A percentile compares a stretch with the other conserved stretches of the same genome.
Evolutionary conservation across 2,888 invertebrate genomes (phyloP).

Genomic region (Matsumyia berberina): DNA sequence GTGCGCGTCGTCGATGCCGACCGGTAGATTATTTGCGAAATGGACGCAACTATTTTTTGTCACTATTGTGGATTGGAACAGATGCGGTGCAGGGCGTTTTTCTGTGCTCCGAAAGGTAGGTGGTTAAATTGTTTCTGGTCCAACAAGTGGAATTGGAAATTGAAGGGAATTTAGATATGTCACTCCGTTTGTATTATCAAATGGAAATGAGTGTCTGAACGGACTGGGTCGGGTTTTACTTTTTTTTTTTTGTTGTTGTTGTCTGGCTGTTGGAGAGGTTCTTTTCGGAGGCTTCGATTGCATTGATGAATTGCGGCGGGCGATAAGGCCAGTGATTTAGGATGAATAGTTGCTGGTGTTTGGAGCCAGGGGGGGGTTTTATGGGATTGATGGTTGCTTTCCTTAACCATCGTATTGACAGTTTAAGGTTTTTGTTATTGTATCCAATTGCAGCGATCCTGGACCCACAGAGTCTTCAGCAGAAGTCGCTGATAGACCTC

Average conservation of each 20-base stretch:
- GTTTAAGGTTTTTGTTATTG: too few relatives aligned
- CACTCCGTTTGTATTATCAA: slow-evolving; percentile 30
- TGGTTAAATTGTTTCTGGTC: neutral
- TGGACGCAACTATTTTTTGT: slow-evolving; percentile 47
- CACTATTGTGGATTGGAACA: slow-evolving; percentile 49
- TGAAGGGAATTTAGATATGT: slow-evolving; percentile 37
- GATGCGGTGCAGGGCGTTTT: slow-evolving; percentile 34
- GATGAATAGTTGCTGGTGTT: slow-evolving; percentile 1
- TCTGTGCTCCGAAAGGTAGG: neutral
- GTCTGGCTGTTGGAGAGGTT: slow-evolving; percentile 29
- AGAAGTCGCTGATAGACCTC: too few relatives aligned
- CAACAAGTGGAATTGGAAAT: slow-evolving; percentile 65
- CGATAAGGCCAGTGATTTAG: slow-evolving; percentile 44
- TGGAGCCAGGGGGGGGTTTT: neutral
- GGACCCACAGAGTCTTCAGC: too few relatives aligned
- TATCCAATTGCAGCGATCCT: too few relatives aligned
- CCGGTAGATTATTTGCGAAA: slow-evolving; percentile 70
- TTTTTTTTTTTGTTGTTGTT: too few relatives aligned
- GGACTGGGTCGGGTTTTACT: neutral
- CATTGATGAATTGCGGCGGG: slow-evolving; percentile 57
- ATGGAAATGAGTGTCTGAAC: slow-evolving; percentile 18
- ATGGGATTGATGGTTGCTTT: too few relatives aligned
- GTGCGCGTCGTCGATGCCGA: slow-evolving; percentile 55
- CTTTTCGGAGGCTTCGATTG: slow-evolving; percentile 2
- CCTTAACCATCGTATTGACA: too few relatives aligned